Conservation (phyloP, 2,888 invertebrate species). For the Drosophila cracens region DNA sequence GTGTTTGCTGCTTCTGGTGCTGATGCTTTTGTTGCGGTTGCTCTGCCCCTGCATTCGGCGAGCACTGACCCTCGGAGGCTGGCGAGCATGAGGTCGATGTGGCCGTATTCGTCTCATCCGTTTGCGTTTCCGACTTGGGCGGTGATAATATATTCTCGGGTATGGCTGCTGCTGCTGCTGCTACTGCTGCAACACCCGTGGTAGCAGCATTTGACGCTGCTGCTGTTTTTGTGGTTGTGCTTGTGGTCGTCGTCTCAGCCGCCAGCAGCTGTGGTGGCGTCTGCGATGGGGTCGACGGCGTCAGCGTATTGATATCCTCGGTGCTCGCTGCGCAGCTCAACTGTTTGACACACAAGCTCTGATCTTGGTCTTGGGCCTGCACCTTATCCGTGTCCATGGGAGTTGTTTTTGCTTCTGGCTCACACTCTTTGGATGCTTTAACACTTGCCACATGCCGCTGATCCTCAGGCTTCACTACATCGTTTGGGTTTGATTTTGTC, state of each 20-base stretch:
- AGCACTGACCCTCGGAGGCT: slow-evolving; percentile 81
- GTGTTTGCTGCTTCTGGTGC: slow-evolving; percentile 1
- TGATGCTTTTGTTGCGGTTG: not conserved
- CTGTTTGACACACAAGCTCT: slow-evolving; percentile 21
- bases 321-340: slow-evolving; percentile 28
- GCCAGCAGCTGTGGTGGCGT: slow-evolving; percentile 68
- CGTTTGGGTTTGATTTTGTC: slow-evolving; percentile 21
- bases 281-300: slow-evolving; percentile 73
- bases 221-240: slow-evolving; percentile 25
- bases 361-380: slow-evolving; percentile 42
- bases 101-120: slow-evolving; percentile 83
- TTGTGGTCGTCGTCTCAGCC: slow-evolving; percentile 43
- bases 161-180: slow-evolving; percentile 53
- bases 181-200: not conserved
- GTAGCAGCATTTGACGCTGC: slow-evolving; percentile 23
- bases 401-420: slow-evolving; percentile 19
- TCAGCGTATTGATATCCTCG: slow-evolving; percentile 67
- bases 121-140: slow-evolving; percentile 83
- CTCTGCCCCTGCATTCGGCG: slow-evolving; percentile 56
- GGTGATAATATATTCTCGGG: slow-evolving; percentile 82
- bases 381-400: slow-evolving; percentile 34
- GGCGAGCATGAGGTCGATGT: slow-evolving; percentile 82
- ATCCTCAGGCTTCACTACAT: slow-evolving; percentile 37
- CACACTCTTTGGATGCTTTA: slow-evolving; percentile 42
- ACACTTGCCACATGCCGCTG: slow-evolving; percentile 23